phyloP scores from a whole-genome alignment of 2,113 vertebrate species.

The Upupa epops region DNA sequence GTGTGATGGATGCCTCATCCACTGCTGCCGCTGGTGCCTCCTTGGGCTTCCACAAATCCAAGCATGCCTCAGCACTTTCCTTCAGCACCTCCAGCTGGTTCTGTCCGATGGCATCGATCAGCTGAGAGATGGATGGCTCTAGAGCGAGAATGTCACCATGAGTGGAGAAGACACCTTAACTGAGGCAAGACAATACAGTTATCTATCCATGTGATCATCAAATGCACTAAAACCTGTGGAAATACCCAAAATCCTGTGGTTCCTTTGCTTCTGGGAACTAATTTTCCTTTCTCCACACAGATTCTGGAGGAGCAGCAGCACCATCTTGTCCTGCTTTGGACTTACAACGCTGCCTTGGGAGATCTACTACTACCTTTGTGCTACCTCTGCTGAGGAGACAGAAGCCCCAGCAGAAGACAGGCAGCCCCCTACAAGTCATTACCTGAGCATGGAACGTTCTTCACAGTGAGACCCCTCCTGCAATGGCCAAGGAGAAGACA shows the following conservation, averaged over 20 bases:
- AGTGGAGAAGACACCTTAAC: not conserved
- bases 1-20: too few relatives aligned
- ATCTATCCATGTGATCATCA: not conserved
- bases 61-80: not conserved
- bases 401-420: not conserved
- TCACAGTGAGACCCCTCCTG: slow-evolving; percentile 28
- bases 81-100: slow-evolving; percentile 50
- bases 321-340: not conserved
- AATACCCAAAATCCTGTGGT: not conserved
- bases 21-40: too few relatives aligned
- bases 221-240: not conserved
- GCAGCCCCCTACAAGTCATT: not conserved
- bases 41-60: too few relatives aligned
- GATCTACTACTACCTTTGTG: not conserved
- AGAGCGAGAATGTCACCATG: not conserved
- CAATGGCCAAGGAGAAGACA: not conserved
- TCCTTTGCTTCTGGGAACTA: not conserved
- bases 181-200: not conserved
- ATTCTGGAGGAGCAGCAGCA: not conserved
- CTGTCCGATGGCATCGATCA: slow-evolving; percentile 48
- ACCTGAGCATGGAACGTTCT: slow-evolving; percentile 22
- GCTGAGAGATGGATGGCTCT: slow-evolving; percentile 54
- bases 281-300: not conserved
- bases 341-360: not conserved
- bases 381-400: not conserved